Conservation (phyloP, 2,888 invertebrate species). For the Heliconius cydno region DNA sequence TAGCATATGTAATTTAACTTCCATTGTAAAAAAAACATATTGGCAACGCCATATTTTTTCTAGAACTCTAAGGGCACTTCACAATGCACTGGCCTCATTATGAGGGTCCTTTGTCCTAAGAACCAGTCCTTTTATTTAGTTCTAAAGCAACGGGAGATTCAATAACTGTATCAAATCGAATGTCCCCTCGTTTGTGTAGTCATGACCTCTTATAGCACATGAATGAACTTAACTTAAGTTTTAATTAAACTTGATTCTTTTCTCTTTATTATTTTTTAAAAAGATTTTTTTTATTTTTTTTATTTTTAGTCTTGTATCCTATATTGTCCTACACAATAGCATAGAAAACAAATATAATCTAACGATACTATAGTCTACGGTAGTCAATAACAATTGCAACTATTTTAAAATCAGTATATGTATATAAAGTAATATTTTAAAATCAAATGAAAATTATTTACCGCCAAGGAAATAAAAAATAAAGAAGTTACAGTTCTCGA, state of each 20-base stretch:
- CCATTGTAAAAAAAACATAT: conserved; percentile 67
- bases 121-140: conserved; percentile 77
- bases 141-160: conserved; percentile 71
- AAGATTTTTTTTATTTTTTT: too few species aligned
- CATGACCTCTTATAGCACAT: conserved; percentile 69
- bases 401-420: too few species aligned
- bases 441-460: too few species aligned
- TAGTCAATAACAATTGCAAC: too few species aligned
- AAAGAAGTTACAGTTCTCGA: too few species aligned
- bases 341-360: too few species aligned
- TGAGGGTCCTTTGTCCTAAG: conserved; percentile 82
- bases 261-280: conserved; percentile 47
- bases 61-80: conserved; percentile 73
- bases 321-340: too few species aligned
- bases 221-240: conserved; percentile 69
- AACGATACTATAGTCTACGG: too few species aligned
- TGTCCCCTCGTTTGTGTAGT: conserved; percentile 75
- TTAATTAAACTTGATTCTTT: conserved; percentile 71
- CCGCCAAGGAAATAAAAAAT: too few species aligned
- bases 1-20: conserved; percentile 22
- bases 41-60: conserved; percentile 66
- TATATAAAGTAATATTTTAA: too few species aligned
- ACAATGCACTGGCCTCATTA: conserved; percentile 82
- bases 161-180: conserved; percentile 81
- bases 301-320: too few species aligned